These are phyloP conservation scores for Toxostoma redivivum DNA, from an alignment of 2,113 vertebrate genomes.

Conservation along the genomic window DNA sequence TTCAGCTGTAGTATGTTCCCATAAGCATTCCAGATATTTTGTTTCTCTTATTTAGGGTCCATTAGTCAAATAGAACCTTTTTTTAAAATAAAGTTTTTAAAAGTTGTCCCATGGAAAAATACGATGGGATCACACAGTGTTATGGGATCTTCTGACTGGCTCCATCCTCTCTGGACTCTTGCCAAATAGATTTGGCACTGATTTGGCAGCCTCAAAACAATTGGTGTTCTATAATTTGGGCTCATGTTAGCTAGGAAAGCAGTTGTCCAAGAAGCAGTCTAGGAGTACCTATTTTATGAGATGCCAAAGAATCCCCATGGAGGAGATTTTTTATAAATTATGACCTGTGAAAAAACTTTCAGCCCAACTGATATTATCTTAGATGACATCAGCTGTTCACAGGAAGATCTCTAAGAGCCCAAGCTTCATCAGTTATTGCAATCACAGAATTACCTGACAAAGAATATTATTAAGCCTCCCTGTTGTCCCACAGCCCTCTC, in stretches of 20 bases:
- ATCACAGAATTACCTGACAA: neutral
- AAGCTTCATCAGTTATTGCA: neutral
- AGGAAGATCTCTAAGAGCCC: neutral
- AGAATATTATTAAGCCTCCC: neutral
- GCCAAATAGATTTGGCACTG: neutral
- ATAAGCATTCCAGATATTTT: neutral
- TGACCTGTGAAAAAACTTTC: neutral
- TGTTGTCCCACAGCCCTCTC: neutral
- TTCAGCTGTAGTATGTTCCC: neutral
- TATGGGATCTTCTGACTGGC: neutral
- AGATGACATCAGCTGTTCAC: neutral
- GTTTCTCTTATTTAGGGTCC: neutral
- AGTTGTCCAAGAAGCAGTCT: neutral
- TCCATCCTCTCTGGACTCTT: neutral
- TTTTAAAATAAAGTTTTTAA: neutral
- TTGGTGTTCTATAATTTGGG: neutral
- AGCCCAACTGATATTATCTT: neutral
- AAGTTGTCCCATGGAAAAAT: neutral
- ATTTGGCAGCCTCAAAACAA: neutral
- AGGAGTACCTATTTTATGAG: neutral
- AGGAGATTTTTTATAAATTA: neutral
- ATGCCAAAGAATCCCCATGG: neutral
- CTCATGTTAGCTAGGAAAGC: neutral
- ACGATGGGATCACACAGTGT: fast-evolving
- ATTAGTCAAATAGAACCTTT: neutral